A percentile compares a stretch with the other conserved stretches of the same genome.
Conservation (phyloP, 2,797 vertebrate species). For the Atherinosoma microstoma region DNA sequence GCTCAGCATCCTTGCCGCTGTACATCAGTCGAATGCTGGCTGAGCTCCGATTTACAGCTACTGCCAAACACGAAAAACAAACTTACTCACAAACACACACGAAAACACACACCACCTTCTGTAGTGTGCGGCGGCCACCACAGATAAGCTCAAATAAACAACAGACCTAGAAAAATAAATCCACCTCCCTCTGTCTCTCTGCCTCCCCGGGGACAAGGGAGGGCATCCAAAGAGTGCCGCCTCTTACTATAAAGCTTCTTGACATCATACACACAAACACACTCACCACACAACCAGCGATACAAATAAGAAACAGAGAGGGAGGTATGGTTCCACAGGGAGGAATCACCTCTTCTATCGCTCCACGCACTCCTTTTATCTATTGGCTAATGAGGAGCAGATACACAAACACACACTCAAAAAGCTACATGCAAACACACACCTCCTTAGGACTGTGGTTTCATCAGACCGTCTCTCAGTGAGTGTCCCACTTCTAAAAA, state of each 20-base stretch:
- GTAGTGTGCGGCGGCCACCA: constrained; percentile 63
- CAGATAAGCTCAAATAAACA: constrained; percentile 79
- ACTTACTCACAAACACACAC: constrained; percentile 41
- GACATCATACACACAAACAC: constrained; percentile 52
- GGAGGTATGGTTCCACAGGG: constrained; percentile 69
- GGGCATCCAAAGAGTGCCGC: constrained; percentile 68
- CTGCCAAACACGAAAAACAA: constrained; percentile 57
- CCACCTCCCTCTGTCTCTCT: constrained; percentile 42
- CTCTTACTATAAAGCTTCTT: constrained; percentile 72
- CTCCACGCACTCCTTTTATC: constrained; percentile 79
- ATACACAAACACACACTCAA: constrained; percentile 42
- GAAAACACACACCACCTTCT: constrained; percentile 49
- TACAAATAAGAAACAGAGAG: constrained; percentile 69
- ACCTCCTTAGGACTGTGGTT: constrained; percentile 67
- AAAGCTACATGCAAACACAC: constrained; percentile 33
- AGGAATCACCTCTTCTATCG: constrained; percentile 78
- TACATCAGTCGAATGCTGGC: constrained; percentile 73
- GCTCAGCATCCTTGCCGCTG: constrained; percentile 63
- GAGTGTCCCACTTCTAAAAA: constrained; percentile 77
- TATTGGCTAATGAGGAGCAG: constrained; percentile 80
- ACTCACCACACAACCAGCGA: constrained; percentile 39
- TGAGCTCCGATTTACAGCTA: constrained; percentile 71
- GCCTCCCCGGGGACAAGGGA: constrained; percentile 58
- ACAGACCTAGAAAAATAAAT: constrained; percentile 77
- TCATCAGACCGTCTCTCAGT: constrained; percentile 73